phyloP scores from a whole-genome alignment of 2,113 vertebrate genomes.

The Tachysurus vachellii region DNA sequence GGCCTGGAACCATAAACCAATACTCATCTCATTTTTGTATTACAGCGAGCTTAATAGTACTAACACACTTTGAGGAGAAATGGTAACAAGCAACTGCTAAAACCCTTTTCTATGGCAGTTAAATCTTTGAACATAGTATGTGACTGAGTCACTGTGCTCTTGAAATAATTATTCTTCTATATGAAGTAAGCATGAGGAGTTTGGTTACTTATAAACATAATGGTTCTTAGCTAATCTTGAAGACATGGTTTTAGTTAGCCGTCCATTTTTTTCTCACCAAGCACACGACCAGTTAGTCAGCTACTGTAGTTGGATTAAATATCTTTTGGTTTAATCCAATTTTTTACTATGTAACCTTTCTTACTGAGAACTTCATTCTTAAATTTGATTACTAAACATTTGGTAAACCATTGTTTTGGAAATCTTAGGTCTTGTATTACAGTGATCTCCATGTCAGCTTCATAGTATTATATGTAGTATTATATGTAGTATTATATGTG shows the following conservation, averaged over 20 bases:
- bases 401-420: neutral
- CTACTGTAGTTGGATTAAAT: neutral
- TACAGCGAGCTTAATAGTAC: neutral
- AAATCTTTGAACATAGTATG: neutral
- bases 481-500: no score
- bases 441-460: neutral
- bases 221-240: neutral
- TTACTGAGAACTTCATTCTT: neutral
- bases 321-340: neutral
- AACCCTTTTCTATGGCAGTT: neutral
- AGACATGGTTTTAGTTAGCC: neutral
- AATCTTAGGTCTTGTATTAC: neutral
- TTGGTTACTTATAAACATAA: neutral
- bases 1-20: conserved; percentile 4
- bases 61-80: neutral
- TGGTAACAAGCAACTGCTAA: neutral
- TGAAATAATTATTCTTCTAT: neutral
- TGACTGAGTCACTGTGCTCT: neutral
- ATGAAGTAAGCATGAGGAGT: neutral
- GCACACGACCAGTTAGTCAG: neutral
- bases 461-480: no score
- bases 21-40: neutral
- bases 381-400: neutral
- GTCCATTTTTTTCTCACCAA: neutral
- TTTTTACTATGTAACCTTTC: neutral